Base-by-base conservation (phyloP, 1,140 invertebrate species). In the Telenomus remus region DNA sequence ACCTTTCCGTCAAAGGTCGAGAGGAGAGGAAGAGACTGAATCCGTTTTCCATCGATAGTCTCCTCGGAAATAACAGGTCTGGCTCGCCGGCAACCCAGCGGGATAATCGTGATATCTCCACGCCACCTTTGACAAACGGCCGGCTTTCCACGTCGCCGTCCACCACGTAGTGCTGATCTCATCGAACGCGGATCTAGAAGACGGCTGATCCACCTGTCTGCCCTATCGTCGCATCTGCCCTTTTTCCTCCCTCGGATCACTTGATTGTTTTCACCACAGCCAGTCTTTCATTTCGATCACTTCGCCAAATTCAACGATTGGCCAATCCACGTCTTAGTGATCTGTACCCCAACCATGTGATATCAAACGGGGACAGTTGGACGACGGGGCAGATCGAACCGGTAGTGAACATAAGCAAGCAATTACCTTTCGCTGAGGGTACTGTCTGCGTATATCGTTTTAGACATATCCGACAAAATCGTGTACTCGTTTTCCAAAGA, bases 1-100 rank as follows among this genome's bases (percentile, higher is more conserved):
- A 89, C 61, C 71, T 88, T 33, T 88, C 86, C 1, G 82, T 89
- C 10, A 88, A 89, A 46, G 85, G 90, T 59, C 85, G 89, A 12
- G 90, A 89, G 55, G 89, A 91, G 73, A 90, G 89, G 68, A 90
- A 91, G 80, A 87, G 91, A 71, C 89, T 91, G 47, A 94, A 95
- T 87, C 94, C 94, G 14, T 95, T 95, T 89, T 95, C 94, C 88
- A 95, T 95, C 90, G 94, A 95, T 82, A 95, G 93, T 47, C 86
- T 95, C 68, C 89, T 95, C 79, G 91, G 90, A 10, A 90, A 91
- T 79, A 93, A 93, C 80, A 93, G 92, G 88, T 92, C 79, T 27
- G 81, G 73, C 53, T 82, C 80, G 13, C 80, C 82, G 0, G 77
- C 74, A 5, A 35, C 55, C 1, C 68, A 78, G 39, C 75, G 72